Evolutionary conservation across 2,797 vertebrate genomes (phyloP).

Genomic region (Ataeniobius toweri): DNA sequence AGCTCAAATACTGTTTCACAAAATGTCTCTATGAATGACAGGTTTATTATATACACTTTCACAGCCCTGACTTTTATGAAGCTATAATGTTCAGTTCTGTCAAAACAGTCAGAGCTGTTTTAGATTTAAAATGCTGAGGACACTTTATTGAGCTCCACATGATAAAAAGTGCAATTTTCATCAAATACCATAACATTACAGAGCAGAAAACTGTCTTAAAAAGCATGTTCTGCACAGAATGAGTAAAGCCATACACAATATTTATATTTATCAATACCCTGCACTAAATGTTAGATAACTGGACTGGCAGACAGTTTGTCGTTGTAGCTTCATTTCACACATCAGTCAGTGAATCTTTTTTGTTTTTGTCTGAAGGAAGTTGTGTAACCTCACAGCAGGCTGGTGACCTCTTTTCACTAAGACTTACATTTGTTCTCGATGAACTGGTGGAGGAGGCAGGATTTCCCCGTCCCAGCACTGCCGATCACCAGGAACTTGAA

Average conservation of each 20-base stretch:
- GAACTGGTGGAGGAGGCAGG: slow-evolving; percentile 95
- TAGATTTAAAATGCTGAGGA: not conserved
- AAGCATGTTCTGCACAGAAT: not conserved
- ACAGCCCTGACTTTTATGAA: not conserved
- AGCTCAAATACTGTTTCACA: not conserved
- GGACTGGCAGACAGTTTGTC: not conserved
- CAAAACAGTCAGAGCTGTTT: not conserved
- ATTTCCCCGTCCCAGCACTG: slow-evolving; percentile 93
- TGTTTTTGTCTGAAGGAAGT: not conserved
- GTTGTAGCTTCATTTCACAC: slow-evolving; percentile 5
- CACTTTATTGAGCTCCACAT: not conserved
- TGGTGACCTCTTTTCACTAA: not conserved
- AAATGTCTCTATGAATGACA: not conserved
- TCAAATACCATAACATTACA: not conserved
- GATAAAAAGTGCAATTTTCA: not conserved
- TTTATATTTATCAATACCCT: slow-evolving; percentile 8
- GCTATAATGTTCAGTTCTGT: not conserved
- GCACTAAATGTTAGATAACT: slow-evolving; percentile 14
- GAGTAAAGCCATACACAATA: not conserved
- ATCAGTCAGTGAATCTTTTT: slow-evolving; percentile 15
- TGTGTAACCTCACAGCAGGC: not conserved
- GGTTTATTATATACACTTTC: slow-evolving; percentile 1
- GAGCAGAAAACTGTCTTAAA: not conserved
- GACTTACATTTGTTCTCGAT: slow-evolving; percentile 95
- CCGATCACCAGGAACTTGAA: slow-evolving; percentile 98